Evolutionary conservation across 2,888 invertebrate species (phyloP).

Genomic region (Urechis unicinctus): DNA sequence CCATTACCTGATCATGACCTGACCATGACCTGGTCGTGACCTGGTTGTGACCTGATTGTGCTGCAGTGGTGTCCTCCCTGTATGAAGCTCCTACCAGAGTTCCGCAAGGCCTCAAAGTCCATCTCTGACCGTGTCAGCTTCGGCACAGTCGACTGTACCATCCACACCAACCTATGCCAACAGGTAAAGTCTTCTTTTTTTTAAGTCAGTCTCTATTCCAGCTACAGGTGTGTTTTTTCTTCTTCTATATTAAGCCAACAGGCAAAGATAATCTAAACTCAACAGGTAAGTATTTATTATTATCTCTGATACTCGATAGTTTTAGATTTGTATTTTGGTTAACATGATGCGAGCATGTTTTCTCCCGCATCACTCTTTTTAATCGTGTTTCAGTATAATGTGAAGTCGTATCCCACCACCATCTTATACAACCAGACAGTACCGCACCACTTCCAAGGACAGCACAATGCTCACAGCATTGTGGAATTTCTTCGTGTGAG

Average conservation of each 20-base stretch:
- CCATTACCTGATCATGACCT: too few species aligned
- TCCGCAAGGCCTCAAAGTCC: constrained; percentile 57
- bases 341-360: background rate
- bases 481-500: constrained; percentile 62
- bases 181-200: too few species aligned
- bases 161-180: constrained; percentile 58
- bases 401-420: constrained; percentile 66
- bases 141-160: constrained; percentile 66
- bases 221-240: too few species aligned
- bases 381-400: constrained; percentile 52
- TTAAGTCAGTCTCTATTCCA: too few species aligned
- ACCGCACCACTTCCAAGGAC: constrained; percentile 58
- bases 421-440: constrained; percentile 61
- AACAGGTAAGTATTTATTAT: background rate
- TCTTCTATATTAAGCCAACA: background rate
- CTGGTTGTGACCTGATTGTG: too few species aligned
- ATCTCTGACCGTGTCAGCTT: constrained; percentile 51
- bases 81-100: constrained; percentile 63
- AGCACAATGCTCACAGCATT: constrained; percentile 58
- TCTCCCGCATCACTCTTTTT: background rate
- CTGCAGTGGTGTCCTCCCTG: constrained; percentile 69
- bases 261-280: background rate
- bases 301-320: too few species aligned
- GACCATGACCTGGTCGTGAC: too few species aligned
- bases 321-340: too few species aligned